Conservation (phyloP, 2,797 vertebrate genomes). For the Phataginus tricuspis region DNA sequence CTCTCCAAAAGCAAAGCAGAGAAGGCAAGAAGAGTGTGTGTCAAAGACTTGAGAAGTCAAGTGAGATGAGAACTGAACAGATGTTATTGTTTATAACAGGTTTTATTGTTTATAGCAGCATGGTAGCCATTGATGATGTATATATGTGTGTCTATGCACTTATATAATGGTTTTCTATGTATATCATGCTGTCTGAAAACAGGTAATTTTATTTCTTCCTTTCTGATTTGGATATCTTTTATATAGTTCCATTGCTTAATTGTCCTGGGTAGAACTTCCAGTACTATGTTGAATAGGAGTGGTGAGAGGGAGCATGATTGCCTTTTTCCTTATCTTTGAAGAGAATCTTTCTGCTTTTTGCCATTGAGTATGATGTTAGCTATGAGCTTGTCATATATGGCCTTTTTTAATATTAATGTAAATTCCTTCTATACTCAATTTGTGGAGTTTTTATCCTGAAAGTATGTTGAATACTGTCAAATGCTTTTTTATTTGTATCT, state of each 20-base stretch:
- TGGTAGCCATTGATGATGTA: background rate
- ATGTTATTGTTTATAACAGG: background rate
- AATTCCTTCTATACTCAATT: background rate
- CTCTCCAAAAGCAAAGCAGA: background rate
- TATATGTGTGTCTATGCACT: background rate
- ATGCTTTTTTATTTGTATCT: background rate
- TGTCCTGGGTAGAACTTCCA: no score
- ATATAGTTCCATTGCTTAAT: no score
- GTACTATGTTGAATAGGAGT: no score
- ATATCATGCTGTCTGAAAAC: background rate
- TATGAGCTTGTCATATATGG: background rate
- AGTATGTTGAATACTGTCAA: background rate
- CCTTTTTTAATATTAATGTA: background rate
- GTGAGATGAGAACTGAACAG: background rate
- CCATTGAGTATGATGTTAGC: background rate
- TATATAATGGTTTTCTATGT: background rate
- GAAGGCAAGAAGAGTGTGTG: background rate
- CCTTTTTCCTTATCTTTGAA: background rate
- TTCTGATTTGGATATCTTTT: no score
- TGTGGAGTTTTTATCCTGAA: background rate
- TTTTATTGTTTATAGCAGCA: no score
- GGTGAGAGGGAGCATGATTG: background rate
- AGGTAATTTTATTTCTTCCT: background rate
- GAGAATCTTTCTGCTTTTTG: background rate
- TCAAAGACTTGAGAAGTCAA: background rate